phyloP scores from a whole-genome alignment of 2,113 vertebrate genomes.

The Gallinago undulata region DNA sequence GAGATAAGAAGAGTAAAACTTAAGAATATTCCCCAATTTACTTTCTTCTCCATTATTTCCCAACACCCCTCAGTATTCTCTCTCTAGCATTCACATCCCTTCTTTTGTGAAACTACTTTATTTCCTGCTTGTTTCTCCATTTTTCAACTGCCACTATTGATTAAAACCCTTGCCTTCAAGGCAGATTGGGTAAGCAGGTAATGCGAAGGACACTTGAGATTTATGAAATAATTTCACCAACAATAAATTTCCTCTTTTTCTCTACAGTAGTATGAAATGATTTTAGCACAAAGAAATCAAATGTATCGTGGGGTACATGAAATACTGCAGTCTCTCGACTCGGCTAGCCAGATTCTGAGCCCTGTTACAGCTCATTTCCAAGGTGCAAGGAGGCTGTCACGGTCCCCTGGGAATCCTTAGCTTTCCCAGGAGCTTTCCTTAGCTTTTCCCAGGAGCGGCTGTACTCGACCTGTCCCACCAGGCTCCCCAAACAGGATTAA shows the following conservation, averaged over 20 bases:
- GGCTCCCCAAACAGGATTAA: neutral
- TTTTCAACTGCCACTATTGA: constrained; percentile 22
- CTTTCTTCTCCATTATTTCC: neutral
- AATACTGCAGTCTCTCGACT: neutral
- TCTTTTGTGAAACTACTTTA: neutral
- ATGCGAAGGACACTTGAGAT: constrained; percentile 4
- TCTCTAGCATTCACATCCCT: neutral
- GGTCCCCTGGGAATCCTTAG: neutral
- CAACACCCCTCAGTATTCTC: neutral
- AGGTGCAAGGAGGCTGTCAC: neutral
- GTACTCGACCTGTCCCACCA: neutral
- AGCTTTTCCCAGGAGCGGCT: neutral
- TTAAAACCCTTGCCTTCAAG: constrained; percentile 37
- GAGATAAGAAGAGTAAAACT: neutral
- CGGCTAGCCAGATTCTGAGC: neutral
- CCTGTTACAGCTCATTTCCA: neutral
- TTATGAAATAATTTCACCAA: constrained; percentile 47
- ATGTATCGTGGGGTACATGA: neutral
- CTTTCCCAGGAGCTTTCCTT: neutral
- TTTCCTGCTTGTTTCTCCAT: constrained; percentile 2
- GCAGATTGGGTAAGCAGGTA: constrained; percentile 28
- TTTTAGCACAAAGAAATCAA: constrained; percentile 38
- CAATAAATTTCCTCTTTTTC: constrained; percentile 30
- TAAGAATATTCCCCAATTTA: neutral
- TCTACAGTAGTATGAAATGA: neutral